A percentile compares a stretch with the other conserved stretches of the same genome.
Conservation (phyloP, 2,888 invertebrate genomes). For the Agrilus biguttatus region DNA sequence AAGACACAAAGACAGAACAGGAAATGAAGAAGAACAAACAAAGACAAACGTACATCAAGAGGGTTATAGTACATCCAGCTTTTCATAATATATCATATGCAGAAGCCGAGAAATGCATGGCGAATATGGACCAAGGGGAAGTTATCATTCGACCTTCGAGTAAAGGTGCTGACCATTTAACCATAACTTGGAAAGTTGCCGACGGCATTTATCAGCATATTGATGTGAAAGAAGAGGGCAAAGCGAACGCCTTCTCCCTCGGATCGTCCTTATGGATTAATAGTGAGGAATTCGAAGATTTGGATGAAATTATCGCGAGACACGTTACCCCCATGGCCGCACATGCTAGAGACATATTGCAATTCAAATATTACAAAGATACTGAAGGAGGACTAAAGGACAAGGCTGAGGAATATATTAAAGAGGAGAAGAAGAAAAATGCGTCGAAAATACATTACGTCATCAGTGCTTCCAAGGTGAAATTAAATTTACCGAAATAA, state of each 20-base stretch:
- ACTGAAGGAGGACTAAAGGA: constrained; percentile 67
- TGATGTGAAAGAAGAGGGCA: constrained; percentile 88
- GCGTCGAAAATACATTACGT: constrained; percentile 81
- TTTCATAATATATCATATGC: constrained; percentile 93
- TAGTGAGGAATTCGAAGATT: constrained; percentile 90
- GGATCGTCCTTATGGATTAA: constrained; percentile 80
- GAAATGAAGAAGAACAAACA: constrained; percentile 73
- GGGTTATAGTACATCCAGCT: constrained; percentile 94
- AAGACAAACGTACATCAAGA: constrained; percentile 76
- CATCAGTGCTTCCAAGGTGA: constrained; percentile 60
- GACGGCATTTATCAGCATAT: constrained; percentile 93
- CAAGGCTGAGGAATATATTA: constrained; percentile 73
- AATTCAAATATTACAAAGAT: constrained; percentile 80
- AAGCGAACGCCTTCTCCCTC: constrained; percentile 90
- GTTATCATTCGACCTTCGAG: constrained; percentile 93
- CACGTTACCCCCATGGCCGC: constrained; percentile 95
- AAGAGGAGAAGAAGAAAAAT: constrained; percentile 80
- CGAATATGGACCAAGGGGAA: constrained; percentile 89
- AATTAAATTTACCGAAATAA: constrained; percentile 4
- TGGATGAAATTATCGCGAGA: constrained; percentile 97
- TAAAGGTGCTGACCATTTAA: constrained; percentile 89
- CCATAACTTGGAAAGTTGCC: constrained; percentile 97
- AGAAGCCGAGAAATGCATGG: constrained; percentile 85
- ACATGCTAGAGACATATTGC: constrained; percentile 77
- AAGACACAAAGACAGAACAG: constrained; percentile 61